phyloP scores from a whole-genome alignment of 1,140 invertebrate genomes.

The Diabrotica virgifera region DNA sequence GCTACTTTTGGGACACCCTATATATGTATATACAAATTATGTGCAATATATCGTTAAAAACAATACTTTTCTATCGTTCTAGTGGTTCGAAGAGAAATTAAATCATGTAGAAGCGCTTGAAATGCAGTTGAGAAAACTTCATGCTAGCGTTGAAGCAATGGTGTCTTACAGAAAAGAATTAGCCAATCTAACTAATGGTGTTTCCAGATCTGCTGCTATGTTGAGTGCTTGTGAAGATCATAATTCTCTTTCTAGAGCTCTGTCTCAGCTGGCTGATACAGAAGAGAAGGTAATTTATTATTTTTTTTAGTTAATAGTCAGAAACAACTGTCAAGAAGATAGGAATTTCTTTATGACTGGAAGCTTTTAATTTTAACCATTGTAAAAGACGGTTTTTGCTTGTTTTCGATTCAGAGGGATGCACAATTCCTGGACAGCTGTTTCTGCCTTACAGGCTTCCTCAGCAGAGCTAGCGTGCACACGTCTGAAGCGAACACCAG shows the following conservation, averaged over 20 bases:
- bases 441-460: too few species aligned
- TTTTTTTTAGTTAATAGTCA: background rate
- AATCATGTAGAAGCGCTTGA: constrained; percentile 91
- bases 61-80: constrained; percentile 27
- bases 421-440: too few species aligned
- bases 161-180: constrained; percentile 86
- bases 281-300: constrained; percentile 68
- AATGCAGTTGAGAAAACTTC: constrained; percentile 82
- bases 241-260: constrained; percentile 83
- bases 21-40: too few species aligned
- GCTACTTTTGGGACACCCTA: too few species aligned
- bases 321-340: too few species aligned
- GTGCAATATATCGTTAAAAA: too few species aligned
- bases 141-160: constrained; percentile 83
- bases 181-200: constrained; percentile 70
- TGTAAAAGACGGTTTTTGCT: too few species aligned
- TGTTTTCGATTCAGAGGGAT: too few species aligned
- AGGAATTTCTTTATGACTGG: too few species aligned
- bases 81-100: constrained; percentile 99
- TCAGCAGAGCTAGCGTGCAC: too few species aligned
- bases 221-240: constrained; percentile 94
- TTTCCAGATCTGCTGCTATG: constrained; percentile 87
- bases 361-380: too few species aligned
- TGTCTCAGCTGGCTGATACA: constrained; percentile 91
- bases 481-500: too few species aligned